These are phyloP conservation scores for Conger conger DNA, from an alignment of 2,113 vertebrate species.

Conservation along the genomic window DNA sequence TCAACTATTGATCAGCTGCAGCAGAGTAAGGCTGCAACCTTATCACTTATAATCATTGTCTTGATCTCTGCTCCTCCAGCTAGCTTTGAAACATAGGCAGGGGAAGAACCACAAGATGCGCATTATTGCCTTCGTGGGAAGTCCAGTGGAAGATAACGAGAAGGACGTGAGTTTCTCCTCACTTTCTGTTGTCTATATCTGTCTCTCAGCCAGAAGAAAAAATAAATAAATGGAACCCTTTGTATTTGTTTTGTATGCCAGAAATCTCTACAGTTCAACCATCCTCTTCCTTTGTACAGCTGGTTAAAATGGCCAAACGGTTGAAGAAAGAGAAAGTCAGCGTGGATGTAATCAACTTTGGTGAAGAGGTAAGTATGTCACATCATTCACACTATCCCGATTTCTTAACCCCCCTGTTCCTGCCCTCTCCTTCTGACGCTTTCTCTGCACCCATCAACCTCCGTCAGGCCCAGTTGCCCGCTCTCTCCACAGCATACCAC, in stretches of 20 bases:
- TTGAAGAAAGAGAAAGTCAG: conserved; percentile 98
- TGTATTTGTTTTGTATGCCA: neutral
- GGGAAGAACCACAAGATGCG: conserved; percentile 98
- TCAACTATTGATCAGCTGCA: neutral
- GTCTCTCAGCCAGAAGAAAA: neutral
- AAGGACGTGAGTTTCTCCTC: conserved; percentile 81
- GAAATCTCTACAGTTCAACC: neutral
- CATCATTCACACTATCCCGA: neutral
- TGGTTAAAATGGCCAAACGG: conserved; percentile 92
- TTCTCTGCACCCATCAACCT: neutral
- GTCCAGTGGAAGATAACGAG: conserved; percentile 90
- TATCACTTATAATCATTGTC: neutral
- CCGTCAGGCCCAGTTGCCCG: neutral
- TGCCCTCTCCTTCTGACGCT: neutral
- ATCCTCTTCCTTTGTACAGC: conserved; percentile 58
- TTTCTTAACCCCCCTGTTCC: neutral
- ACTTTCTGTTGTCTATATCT: neutral
- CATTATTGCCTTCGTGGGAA: conserved; percentile 94
- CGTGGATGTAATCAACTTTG: conserved; percentile 93
- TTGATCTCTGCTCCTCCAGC: conserved; percentile 57
- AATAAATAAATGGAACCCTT: neutral
- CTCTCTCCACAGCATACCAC: neutral
- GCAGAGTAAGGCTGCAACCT: neutral
- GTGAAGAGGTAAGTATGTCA: conserved; percentile 82
- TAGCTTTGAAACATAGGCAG: conserved; percentile 93